These are phyloP conservation scores for Cnemophilus loriae DNA, from an alignment of 2,113 vertebrate species.

Conservation along the genomic window DNA sequence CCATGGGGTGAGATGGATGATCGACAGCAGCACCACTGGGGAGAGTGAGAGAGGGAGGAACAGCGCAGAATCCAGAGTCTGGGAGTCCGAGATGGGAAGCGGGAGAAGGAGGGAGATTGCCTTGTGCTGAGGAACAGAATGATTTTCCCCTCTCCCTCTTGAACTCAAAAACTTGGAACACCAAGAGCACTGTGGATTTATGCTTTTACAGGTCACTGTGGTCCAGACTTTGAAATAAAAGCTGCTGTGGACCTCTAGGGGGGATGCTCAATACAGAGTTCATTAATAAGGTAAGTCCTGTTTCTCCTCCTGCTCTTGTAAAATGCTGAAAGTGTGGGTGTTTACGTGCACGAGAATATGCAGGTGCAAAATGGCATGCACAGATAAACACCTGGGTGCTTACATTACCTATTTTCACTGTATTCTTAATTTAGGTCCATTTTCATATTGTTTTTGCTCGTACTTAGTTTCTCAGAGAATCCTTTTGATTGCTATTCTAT, in stretches of 20 bases:
- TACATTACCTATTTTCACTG: neutral
- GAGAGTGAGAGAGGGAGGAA: neutral
- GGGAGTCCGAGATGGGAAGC: neutral
- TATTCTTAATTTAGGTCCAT: neutral
- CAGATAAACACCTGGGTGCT: neutral
- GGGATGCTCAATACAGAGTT: neutral
- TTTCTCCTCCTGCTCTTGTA: neutral
- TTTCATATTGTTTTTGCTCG: neutral
- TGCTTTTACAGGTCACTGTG: neutral
- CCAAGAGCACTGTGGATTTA: neutral
- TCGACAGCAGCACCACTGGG: neutral
- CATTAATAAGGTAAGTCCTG: slow-evolving; percentile 11
- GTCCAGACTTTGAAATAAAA: neutral
- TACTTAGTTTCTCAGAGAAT: neutral
- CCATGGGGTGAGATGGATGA: neutral
- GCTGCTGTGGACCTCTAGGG: neutral
- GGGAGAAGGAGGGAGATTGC: neutral
- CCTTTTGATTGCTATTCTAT: neutral
- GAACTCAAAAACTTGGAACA: neutral
- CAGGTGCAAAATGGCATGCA: neutral
- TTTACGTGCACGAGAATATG: neutral
- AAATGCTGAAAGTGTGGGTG: neutral
- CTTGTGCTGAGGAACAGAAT: neutral
- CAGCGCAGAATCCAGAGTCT: neutral
- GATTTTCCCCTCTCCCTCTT: neutral